Base-by-base conservation (phyloP, 2,888 invertebrate genomes). In the Pheosia gnoma region DNA sequence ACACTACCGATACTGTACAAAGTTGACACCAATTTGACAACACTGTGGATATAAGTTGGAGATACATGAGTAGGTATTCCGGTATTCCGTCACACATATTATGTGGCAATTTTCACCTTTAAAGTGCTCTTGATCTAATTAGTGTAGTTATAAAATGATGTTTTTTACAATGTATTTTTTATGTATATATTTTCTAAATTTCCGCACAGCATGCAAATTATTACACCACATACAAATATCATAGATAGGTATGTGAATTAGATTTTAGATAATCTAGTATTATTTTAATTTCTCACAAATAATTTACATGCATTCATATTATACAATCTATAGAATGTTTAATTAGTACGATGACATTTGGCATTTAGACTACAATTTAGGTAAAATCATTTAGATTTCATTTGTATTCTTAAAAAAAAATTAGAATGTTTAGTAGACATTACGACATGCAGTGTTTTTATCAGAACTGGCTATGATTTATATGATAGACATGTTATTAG, bases 1-100 rank as follows among this genome's bases (percentile, higher is more conserved):
- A 39, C 61, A 73, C 56, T 62, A 58, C 55, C 49, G 59, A 63
- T 51, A 65, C 68, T 57, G 56, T 64, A 60, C 68, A 72, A 75
- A 66, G 71, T 70, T 80, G 79, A 79, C 82, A 83, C 77, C 75
- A 68, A 80, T 82, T 74, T 68, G 63, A 72, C 71, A 74, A 65
- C 70, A 72, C 70, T 74, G 73, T 36, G 10, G 36, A 45, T 74
- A 71, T 69, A 67, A 57, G 57, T 13, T 1, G 41, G 7, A n/a
- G 36, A 36, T 57, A 57, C 43, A 25, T 58, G 63, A 62, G 65
- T 56, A 57, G 25, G 38, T 10, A 59, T 72, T 76, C 66, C 71
- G 69, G n/a, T n/a, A n/a, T n/a, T 59, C 70, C 69, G 60, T 51
- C 63, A 77, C 71, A 71, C 64, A 67, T 69, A 67, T 74, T 80